Conservation (phyloP, 2,113 vertebrate genomes). For the Erpornis zantholeuca region DNA sequence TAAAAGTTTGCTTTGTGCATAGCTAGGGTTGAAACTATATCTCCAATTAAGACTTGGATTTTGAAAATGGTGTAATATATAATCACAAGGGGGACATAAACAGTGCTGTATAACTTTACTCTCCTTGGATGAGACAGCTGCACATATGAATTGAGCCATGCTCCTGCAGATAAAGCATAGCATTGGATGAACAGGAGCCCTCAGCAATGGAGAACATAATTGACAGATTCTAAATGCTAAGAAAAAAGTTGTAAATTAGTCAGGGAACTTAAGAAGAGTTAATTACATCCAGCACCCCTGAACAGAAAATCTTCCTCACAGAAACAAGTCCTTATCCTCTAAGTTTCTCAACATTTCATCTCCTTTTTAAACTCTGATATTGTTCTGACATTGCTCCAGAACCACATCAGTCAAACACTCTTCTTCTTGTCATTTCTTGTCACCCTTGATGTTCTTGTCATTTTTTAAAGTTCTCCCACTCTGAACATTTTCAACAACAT, state of each 20-base stretch:
- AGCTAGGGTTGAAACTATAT: neutral
- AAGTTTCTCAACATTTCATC: neutral
- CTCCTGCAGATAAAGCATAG: neutral
- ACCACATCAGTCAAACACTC: neutral
- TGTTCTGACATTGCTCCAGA: neutral
- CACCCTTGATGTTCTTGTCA: neutral
- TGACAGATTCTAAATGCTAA: neutral
- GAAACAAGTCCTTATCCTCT: neutral
- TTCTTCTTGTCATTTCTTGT: neutral
- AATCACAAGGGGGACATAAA: neutral
- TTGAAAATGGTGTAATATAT: neutral
- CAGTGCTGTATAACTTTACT: neutral
- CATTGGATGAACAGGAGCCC: neutral
- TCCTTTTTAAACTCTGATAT: neutral
- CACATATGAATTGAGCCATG: neutral
- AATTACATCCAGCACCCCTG: neutral
- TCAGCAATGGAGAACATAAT: neutral
- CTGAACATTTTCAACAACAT: neutral
- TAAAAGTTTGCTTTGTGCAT: neutral
- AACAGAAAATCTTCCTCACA: neutral
- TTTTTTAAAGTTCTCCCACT: neutral
- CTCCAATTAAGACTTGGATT: neutral
- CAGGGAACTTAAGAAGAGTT: neutral
- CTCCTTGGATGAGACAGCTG: neutral
- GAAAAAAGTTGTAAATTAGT: neutral